Evolutionary conservation across 2,888 invertebrate species (phyloP), one percentile per base, ranked within the genome.

Genomic region (Agrochola circellaris): DNA sequence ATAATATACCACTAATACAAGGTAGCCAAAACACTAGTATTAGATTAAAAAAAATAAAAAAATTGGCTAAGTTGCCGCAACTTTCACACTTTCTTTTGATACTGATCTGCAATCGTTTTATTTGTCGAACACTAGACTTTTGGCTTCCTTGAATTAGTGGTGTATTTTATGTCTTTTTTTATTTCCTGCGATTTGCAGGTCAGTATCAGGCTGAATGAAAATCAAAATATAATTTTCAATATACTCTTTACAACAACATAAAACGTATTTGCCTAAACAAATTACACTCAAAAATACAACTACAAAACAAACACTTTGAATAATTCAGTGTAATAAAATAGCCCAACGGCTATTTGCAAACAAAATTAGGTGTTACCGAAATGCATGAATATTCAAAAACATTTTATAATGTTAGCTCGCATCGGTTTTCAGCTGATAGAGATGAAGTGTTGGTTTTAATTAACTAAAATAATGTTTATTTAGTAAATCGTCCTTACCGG

Each of bases 371-470:
- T 88, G 81, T 81, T 83, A 26, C 54, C 42, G 8, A 73, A 77
- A 67, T 71, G n/a, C 61, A 84, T 86, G 87, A 84, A 87, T 87
- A 87, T 88, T 88, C 88, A 88, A 70, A 60, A 23, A 71, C 26
- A 68, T 80, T 86, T 72, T 79, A 75, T 79, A 74, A 76, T 61
- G 58, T 56, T 77, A 75, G 67, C 75, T 69, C 0, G 54, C 58
- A 74, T 81, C 56, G 51, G 79, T 79, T 83, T 85, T 75, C 60
- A 58, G 65, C 34, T 45, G 17, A 68, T 78, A 64, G 23, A 56
- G 60, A 60, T 64, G 23, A 20, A 73, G 48, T 65, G 38, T 68
- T 65, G 23, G 20, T 73, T 51, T 61, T 80, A 69, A 82, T 62
- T 79, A 67, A 75, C 20, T 80, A 45, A 26, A 70, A 45, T 34